Percentiles rank a stretch among this genome's conserved stretches.
Conservation (phyloP, 2,888 invertebrate species). For the Ormyrus pomaceus region DNA sequence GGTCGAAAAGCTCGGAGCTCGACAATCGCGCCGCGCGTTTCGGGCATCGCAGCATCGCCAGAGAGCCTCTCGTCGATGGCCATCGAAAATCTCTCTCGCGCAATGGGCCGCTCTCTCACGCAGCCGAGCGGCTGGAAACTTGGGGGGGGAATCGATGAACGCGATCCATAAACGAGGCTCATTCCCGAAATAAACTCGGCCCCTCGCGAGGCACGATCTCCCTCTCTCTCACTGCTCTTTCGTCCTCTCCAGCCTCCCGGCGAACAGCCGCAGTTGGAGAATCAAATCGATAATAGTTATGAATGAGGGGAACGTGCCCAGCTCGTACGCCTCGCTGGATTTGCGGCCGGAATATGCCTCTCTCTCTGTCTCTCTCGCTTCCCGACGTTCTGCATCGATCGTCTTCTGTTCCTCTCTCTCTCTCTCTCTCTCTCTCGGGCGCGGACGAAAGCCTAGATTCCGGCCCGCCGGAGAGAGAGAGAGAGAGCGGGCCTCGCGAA, state of each 20-base stretch:
- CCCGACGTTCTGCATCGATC: too few species aligned
- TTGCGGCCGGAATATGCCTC: conserved; percentile 29
- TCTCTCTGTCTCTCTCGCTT: conserved; percentile 5
- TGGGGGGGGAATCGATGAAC: not conserved
- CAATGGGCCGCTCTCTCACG: too few species aligned
- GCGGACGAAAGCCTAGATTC: conserved; percentile 8
- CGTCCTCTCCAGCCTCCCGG: not conserved
- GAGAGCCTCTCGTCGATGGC: too few species aligned
- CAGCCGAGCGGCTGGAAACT: not conserved
- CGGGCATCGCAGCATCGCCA: too few species aligned
- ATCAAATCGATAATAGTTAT: conserved; percentile 49
- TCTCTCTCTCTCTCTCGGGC: not conserved
- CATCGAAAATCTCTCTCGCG: too few species aligned
- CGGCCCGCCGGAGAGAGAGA: too few species aligned
- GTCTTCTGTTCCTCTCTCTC: not conserved
- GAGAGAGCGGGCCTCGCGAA: not conserved
- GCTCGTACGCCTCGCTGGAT: conserved; percentile 25
- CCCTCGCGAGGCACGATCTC: not conserved
- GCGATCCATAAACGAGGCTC: conserved; percentile 15
- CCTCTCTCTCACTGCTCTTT: not conserved
- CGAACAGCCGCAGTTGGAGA: not conserved
- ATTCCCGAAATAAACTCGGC: conserved; percentile 33
- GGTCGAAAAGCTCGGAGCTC: too few species aligned
- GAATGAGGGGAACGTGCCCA: conserved; percentile 48
- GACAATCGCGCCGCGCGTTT: too few species aligned